phyloP scores from a whole-genome alignment of 2,113 vertebrate species.

The Sardina pilchardus region DNA sequence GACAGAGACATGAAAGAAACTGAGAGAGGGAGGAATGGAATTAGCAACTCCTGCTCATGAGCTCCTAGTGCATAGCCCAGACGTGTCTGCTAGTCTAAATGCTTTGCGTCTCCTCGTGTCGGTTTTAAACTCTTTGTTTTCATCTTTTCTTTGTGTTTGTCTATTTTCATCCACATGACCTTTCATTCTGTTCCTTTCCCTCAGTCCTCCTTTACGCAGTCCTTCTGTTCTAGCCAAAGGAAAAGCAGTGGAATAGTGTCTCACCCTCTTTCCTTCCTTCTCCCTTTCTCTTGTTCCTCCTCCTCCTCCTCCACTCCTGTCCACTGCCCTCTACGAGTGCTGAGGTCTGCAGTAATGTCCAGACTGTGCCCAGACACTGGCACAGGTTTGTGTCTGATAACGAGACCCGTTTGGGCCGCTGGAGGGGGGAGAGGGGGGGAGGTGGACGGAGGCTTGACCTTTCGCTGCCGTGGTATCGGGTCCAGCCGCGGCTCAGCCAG shows the following conservation, averaged over 20 bases:
- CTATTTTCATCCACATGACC: not conserved
- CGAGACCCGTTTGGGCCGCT: not conserved
- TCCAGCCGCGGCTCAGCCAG: not conserved
- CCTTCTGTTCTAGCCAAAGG: not conserved
- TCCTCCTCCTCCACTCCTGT: not conserved
- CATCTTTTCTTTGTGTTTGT: not conserved
- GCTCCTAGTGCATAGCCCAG: not conserved
- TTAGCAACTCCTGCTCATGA: not conserved
- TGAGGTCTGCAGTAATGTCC: slow-evolving; percentile 16
- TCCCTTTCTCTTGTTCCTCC: not conserved
- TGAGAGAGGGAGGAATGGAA: not conserved
- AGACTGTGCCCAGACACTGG: slow-evolving; percentile 1
- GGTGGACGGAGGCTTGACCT: not conserved
- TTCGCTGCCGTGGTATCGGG: not conserved
- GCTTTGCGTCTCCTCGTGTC: not conserved
- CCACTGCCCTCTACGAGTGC: not conserved
- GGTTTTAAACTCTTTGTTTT: not conserved
- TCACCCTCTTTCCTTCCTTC: not conserved
- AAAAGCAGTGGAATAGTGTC: not conserved
- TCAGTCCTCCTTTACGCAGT: not conserved
- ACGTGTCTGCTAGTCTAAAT: not conserved
- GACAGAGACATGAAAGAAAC: not conserved
- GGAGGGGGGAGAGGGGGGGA: not conserved
- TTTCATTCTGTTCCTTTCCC: not conserved
- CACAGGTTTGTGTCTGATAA: slow-evolving; percentile 10